Conservation (phyloP, 2,888 invertebrate genomes). For the Andrena minutula region DNA sequence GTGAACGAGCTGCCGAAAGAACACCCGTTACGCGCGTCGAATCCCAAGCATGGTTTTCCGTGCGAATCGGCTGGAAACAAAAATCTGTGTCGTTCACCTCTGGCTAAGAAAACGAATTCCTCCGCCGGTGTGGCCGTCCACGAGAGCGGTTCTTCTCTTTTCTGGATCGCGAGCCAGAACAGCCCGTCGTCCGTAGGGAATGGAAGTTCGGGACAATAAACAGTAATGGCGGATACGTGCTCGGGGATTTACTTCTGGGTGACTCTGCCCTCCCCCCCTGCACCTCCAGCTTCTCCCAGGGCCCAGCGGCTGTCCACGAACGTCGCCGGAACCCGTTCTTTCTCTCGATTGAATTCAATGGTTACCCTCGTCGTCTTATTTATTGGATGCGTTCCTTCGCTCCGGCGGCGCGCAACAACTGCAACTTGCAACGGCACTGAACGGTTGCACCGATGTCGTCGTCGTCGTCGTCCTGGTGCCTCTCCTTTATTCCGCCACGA, state of each 20-base stretch:
- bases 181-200: constrained; percentile 70
- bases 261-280: constrained; percentile 26
- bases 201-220: constrained; percentile 80
- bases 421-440: constrained; percentile 63
- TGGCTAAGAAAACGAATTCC: constrained; percentile 69
- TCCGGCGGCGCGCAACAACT: constrained; percentile 71
- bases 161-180: constrained; percentile 60
- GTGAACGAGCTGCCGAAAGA: too few species aligned
- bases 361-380: constrained; percentile 77
- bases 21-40: background rate
- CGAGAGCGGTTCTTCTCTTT: constrained; percentile 68
- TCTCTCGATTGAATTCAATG: constrained; percentile 76
- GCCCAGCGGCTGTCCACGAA: constrained; percentile 51
- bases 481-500: constrained; percentile 22
- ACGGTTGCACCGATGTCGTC: constrained; percentile 46
- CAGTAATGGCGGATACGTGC: constrained; percentile 79
- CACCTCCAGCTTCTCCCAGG: constrained; percentile 8
- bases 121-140: constrained; percentile 65
- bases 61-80: constrained; percentile 27
- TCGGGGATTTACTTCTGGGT: constrained; percentile 79
- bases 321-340: constrained; percentile 73
- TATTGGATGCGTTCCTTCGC: constrained; percentile 75
- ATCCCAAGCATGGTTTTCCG: constrained; percentile 32
- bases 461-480: constrained; percentile 3
- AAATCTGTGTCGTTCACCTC: constrained; percentile 67